Evolutionary conservation across 2,113 vertebrate species (phyloP).

Genomic region (Leptobrachium leishanense): DNA sequence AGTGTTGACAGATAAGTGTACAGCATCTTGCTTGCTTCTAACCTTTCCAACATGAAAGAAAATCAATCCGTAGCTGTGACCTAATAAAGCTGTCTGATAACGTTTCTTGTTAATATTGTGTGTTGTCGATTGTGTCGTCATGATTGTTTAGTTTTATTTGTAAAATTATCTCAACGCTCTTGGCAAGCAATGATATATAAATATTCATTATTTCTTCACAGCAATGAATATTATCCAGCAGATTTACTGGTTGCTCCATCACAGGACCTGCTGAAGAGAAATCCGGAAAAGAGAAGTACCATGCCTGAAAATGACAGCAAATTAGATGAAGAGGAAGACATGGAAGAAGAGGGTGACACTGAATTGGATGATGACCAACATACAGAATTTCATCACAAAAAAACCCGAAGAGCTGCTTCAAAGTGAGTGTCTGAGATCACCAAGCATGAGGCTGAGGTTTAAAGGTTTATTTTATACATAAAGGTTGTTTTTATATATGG

Average conservation of each 20-base stretch:
- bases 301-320: constrained; percentile 51
- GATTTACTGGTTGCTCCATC: constrained; percentile 87
- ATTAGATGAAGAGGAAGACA: constrained; percentile 48
- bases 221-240: constrained; percentile 89
- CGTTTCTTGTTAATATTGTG: too few relatives aligned
- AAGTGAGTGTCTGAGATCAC: constrained; percentile 73
- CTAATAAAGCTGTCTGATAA: too few relatives aligned
- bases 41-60: too few relatives aligned
- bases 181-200: too few relatives aligned
- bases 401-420: constrained; percentile 82
- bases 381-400: constrained; percentile 65
- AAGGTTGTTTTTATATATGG: too few relatives aligned
- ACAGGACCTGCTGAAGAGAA: constrained; percentile 80
- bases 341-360: constrained; percentile 52
- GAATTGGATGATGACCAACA: constrained; percentile 52
- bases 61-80: too few relatives aligned
- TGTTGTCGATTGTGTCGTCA: too few relatives aligned
- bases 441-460: constrained; percentile 15
- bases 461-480: too few relatives aligned
- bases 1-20: too few relatives aligned
- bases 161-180: too few relatives aligned
- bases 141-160: too few relatives aligned
- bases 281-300: background rate
- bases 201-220: constrained; percentile 50
- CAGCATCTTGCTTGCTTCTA: too few relatives aligned